These are phyloP conservation scores for Hyperopisus bebe DNA, from an alignment of 2,113 vertebrate species.

Conservation along the genomic window DNA sequence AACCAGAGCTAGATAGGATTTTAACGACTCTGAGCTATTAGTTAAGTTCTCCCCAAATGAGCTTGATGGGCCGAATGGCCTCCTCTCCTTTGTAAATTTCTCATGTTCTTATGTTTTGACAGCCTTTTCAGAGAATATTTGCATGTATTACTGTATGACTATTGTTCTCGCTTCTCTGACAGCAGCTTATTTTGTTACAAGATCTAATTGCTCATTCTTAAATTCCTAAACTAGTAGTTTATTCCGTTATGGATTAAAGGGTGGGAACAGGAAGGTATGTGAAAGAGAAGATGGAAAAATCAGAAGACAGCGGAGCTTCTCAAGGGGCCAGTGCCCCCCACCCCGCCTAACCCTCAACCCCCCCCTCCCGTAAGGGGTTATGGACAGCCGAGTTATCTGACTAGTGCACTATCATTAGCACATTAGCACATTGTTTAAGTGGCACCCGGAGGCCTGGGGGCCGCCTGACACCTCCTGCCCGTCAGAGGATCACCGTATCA, in stretches of 20 bases:
- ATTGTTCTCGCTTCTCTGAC: not conserved
- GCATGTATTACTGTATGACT: not conserved
- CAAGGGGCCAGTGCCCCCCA: not conserved
- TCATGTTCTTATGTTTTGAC: not conserved
- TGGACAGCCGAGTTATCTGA: constrained; percentile 68
- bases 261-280: not conserved
- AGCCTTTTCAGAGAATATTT: not conserved
- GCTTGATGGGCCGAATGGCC: too few relatives aligned
- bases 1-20: too few relatives aligned
- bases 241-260: not conserved
- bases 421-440: constrained; percentile 95
- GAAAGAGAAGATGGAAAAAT: not conserved
- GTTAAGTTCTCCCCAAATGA: too few relatives aligned
- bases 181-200: not conserved
- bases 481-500: constrained; percentile 99
- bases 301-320: not conserved
- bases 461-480: constrained; percentile 94
- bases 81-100: too few relatives aligned
- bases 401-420: constrained; percentile 36
- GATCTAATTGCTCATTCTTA: not conserved
- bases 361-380: not conserved
- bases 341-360: not conserved
- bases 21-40: too few relatives aligned
- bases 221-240: not conserved
- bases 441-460: constrained; percentile 79